Evolutionary conservation across 2,113 vertebrate species (phyloP).

Genomic region (Orientallactaga bullata): DNA sequence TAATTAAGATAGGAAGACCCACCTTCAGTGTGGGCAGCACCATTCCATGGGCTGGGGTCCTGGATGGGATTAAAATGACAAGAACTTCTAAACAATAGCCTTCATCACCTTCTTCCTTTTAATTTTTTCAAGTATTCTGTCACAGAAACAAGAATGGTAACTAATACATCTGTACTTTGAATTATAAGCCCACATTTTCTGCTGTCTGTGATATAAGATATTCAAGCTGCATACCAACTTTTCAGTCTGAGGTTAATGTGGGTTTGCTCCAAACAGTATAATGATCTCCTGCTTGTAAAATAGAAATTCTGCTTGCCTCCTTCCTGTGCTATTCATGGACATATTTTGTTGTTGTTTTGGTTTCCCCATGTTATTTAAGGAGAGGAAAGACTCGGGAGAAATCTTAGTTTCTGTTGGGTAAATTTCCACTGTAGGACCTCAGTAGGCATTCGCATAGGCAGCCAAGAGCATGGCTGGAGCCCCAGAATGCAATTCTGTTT

Average conservation of each 20-base stretch:
- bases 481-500: slow-evolving; percentile 1
- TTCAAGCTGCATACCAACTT: background rate
- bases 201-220: background rate
- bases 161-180: background rate
- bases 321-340: background rate
- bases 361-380: slow-evolving; percentile 20
- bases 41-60: too few relatives aligned
- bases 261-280: background rate
- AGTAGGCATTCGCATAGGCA: slow-evolving; percentile 22
- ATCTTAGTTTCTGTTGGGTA: slow-evolving; percentile 47
- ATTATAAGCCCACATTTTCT: background rate
- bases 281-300: slow-evolving; percentile 10
- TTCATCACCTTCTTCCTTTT: too few relatives aligned
- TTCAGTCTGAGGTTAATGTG: background rate
- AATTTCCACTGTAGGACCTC: slow-evolving; percentile 16
- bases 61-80: background rate
- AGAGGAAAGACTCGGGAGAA: background rate
- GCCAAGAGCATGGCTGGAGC: background rate
- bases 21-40: too few relatives aligned
- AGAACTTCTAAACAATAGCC: too few relatives aligned
- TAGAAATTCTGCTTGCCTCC: background rate
- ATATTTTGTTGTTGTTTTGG: background rate
- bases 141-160: too few relatives aligned
- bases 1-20: too few relatives aligned
- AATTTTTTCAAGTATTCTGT: too few relatives aligned